phyloP scores from a whole-genome alignment of 2,797 vertebrate genomes.

The Avahi laniger region DNA sequence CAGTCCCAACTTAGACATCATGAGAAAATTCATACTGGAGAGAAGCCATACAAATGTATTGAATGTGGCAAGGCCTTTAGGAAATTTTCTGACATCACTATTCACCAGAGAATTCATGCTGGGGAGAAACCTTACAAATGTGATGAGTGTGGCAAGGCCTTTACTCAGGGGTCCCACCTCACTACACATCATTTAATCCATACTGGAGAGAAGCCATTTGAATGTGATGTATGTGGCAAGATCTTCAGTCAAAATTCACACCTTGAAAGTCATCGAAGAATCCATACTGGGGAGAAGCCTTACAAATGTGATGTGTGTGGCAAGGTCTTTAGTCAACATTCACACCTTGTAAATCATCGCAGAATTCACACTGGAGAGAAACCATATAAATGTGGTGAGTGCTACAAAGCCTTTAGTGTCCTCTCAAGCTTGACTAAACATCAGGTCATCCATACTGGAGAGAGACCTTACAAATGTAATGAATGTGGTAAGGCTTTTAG shows the following conservation, averaged over 20 bases:
- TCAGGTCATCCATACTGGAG: not conserved
- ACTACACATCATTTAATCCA: not conserved
- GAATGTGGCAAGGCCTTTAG: constrained; percentile 34
- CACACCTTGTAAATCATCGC: not conserved
- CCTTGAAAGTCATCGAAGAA: not conserved
- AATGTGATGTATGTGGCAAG: not conserved
- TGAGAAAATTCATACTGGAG: constrained; percentile 15
- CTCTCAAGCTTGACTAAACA: not conserved
- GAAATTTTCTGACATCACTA: not conserved
- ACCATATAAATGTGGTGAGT: not conserved
- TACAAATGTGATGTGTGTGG: not conserved
- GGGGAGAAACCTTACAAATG: not conserved
- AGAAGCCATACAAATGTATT: constrained; percentile 33
- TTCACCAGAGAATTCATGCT: not conserved
- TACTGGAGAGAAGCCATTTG: not conserved
- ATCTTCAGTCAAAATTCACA: not conserved
- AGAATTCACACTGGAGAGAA: not conserved
- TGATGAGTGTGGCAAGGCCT: not conserved
- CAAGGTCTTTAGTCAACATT: not conserved
- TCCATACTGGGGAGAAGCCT: not conserved
- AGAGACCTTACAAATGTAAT: not conserved
- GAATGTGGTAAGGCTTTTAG: not conserved
- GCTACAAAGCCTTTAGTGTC: not conserved
- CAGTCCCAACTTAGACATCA: not conserved
- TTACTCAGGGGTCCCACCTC: not conserved